phyloP scores from a whole-genome alignment of 2,888 invertebrate genomes.

The Amphiduros pacificus region DNA sequence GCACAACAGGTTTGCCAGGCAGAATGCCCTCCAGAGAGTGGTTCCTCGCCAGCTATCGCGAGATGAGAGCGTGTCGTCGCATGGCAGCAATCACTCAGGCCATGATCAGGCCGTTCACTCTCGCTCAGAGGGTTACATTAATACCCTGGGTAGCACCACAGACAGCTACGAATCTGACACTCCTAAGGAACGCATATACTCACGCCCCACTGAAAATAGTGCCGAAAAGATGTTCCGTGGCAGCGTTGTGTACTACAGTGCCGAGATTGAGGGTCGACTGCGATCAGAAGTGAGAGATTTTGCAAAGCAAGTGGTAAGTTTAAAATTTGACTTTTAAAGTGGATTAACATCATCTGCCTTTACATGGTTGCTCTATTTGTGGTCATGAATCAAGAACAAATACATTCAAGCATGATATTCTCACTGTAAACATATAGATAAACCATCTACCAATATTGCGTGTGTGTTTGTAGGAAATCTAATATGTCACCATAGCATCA shows the following conservation, averaged over 20 bases:
- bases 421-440: no score
- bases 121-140: conserved; percentile 4
- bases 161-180: conserved; percentile 8
- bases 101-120: not conserved
- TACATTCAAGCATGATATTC: no score
- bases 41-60: not conserved
- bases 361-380: no score
- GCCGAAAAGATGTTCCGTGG: conserved; percentile 5
- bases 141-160: not conserved
- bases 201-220: not conserved
- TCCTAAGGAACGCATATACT: not conserved
- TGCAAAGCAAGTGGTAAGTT: conserved; percentile 48
- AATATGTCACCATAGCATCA: no score
- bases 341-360: no score
- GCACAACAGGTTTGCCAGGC: not conserved
- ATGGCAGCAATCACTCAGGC: not conserved
- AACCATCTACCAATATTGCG: no score
- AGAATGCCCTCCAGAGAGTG: not conserved
- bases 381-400: no score
- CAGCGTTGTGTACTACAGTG: conserved; percentile 47
- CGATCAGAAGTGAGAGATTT: conserved; percentile 43
- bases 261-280: conserved; percentile 44
- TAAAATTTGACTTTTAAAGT: no score
- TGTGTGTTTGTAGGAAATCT: no score
- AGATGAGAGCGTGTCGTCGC: conserved; percentile 8